Base-by-base conservation (phyloP, 2,797 vertebrate genomes). In the Eulemur rubriventer region DNA sequence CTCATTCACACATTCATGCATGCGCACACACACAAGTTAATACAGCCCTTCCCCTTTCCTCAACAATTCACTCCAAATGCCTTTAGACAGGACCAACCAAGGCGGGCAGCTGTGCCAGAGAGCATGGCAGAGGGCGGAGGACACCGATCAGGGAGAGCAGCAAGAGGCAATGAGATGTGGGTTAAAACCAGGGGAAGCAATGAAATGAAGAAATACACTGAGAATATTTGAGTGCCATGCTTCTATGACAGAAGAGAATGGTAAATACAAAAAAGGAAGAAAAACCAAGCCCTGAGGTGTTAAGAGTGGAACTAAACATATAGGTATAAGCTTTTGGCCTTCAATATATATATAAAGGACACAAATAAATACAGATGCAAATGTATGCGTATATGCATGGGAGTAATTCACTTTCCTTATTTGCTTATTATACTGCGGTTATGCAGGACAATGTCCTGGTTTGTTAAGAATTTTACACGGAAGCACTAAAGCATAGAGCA, bases 331-430 rank as follows among this genome's bases (percentile, higher is more conserved):
- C 24, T 72, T 72, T 41, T 72, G 24, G 38, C 69, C 24, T 72
- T 72, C 12, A 28, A 43, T 38, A 72, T 43, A 41, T 20, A 41
- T 7, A 28, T 17, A 50, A 17, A 43, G 17, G 28, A 26, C 55
- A 82, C 18, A 38, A 43, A 50, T 76, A 48, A 69, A 33, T 11
- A 59, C 0, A 83, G 18, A 76, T 57, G 69, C 33, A 57, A 82
- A 65, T 1, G 2, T 28, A n/a, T 6, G 8, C 12, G 38, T 1
- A 1, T 28, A n/a, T 8, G 6, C 12, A 22, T 28, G 63, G 26
- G 38, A 76, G 10, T 57, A 57, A 41, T 17, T 30, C 67, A 80
- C 28, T 67, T n/a, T 26, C 48, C 48, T 90, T 57, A 41, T 11
- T 20, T 80, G 30, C 43, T 46, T 6, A 35, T 11, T n/a, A 33